Percentiles rank a stretch among this genome's conserved stretches.
Evolutionary conservation across 1,140 invertebrate species (phyloP).

Genomic region (Drosophila ohnishii): DNA sequence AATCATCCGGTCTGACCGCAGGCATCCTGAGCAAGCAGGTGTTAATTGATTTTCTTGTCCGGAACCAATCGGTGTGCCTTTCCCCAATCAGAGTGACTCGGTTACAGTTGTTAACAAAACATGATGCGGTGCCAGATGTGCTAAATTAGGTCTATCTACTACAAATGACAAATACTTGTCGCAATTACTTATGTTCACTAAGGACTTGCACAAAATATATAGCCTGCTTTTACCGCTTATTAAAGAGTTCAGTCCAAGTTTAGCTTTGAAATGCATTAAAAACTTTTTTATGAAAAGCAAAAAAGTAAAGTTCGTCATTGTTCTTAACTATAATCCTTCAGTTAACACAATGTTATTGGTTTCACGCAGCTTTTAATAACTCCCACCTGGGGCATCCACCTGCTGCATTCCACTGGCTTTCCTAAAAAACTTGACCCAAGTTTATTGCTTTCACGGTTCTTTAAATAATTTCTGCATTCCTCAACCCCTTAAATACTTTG

Average conservation of each 20-base stretch:
- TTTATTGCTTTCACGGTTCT: conserved; percentile 23
- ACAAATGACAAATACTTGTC: background rate
- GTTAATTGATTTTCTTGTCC: conserved; percentile 33
- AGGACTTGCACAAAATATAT: background rate
- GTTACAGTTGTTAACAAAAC: conserved; percentile 20
- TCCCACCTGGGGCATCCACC: conserved; percentile 30
- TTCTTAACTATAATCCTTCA: conserved; percentile 2
- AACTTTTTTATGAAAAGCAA: conserved; percentile 19
- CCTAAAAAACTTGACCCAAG: conserved; percentile 16
- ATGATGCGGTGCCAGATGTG: conserved; percentile 2
- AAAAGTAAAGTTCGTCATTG: conserved; percentile 12
- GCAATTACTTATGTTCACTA: background rate
- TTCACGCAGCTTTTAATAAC: conserved; percentile 54
- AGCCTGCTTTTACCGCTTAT: background rate
- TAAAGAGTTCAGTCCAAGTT: background rate
- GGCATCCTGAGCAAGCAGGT: background rate
- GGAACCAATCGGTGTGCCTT: background rate
- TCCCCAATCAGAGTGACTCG: background rate
- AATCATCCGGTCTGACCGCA: background rate
- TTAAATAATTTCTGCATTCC: conserved; percentile 9
- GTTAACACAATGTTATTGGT: conserved; percentile 62
- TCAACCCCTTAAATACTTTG: background rate
- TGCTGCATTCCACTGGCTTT: background rate
- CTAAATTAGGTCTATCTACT: background rate
- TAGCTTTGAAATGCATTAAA: conserved; percentile 4